phyloP scores from a whole-genome alignment of 2,797 vertebrate species.

The Fistularia commersonii region DNA sequence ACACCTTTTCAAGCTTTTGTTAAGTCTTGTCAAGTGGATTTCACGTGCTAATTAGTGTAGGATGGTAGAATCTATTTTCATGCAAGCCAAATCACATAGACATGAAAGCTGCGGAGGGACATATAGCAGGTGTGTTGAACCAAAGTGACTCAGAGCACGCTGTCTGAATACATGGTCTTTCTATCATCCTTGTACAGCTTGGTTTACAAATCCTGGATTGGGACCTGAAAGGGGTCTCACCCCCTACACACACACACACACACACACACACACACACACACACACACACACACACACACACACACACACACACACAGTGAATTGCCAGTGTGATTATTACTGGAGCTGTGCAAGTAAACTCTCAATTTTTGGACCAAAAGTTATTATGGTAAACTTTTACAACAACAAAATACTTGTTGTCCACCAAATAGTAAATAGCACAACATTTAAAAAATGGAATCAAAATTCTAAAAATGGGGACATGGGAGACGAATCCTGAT shows the following conservation, averaged over 20 bases:
- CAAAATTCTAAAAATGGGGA: no score
- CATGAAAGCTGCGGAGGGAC: conserved; percentile 28
- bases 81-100: conserved; percentile 52
- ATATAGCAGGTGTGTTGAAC: conserved; percentile 59
- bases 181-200: conserved; percentile 46
- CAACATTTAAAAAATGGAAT: no score
- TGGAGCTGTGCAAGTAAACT: no score
- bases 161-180: conserved; percentile 30
- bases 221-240: conserved; percentile 15
- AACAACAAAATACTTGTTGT: no score
- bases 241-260: conserved; percentile 6
- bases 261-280: background rate
- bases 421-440: no score
- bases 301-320: no score
- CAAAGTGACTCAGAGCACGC: conserved; percentile 42
- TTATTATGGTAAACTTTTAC: no score
- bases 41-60: conserved; percentile 67
- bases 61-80: conserved; percentile 59
- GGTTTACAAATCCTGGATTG: conserved; percentile 28
- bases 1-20: conserved; percentile 72
- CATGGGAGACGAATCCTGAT: no score
- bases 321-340: no score
- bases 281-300: background rate
- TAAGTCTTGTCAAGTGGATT: conserved; percentile 65
- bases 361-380: no score